Percentiles rank a stretch among this genome's conserved stretches.
Conservation (phyloP, 2,113 vertebrate genomes). For the Phalacrocorax pelagicus region DNA sequence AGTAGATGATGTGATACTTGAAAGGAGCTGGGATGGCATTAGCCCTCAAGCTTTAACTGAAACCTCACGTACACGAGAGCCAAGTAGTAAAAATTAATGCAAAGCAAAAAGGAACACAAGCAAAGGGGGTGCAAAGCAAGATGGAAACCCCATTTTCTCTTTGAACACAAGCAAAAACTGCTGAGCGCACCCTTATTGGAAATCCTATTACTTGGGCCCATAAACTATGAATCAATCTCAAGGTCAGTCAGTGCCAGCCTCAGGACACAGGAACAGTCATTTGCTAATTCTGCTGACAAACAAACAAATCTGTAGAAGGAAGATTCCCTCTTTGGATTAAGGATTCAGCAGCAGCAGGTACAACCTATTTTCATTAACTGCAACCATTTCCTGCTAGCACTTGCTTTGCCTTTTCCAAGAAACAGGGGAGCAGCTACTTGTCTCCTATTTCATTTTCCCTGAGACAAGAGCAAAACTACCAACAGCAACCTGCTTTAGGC, state of each 20-base stretch:
- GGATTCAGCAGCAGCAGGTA: neutral
- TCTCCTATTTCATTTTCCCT: no score
- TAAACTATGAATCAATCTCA: neutral
- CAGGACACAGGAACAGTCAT: neutral
- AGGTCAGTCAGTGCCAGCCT: neutral
- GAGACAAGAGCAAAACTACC: neutral
- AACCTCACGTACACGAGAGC: rapidly evolving
- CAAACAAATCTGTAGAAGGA: neutral
- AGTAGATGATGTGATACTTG: neutral
- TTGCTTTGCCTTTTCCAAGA: neutral
- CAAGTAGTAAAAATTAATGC: neutral
- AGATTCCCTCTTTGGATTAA: neutral
- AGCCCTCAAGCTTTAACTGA: neutral
- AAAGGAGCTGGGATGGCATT: neutral
- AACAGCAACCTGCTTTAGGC: neutral
- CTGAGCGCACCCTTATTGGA: neutral
- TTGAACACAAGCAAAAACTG: neutral
- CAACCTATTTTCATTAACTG: neutral
- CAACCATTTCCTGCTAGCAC: neutral
- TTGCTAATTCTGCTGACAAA: neutral
- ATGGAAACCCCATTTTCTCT: neutral
- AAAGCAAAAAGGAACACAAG: neutral
- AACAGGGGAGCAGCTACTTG: neutral
- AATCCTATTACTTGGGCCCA: neutral
- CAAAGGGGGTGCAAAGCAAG: neutral